Conservation (phyloP, 2,888 invertebrate species). For the Allophyes oxyacanthae region DNA sequence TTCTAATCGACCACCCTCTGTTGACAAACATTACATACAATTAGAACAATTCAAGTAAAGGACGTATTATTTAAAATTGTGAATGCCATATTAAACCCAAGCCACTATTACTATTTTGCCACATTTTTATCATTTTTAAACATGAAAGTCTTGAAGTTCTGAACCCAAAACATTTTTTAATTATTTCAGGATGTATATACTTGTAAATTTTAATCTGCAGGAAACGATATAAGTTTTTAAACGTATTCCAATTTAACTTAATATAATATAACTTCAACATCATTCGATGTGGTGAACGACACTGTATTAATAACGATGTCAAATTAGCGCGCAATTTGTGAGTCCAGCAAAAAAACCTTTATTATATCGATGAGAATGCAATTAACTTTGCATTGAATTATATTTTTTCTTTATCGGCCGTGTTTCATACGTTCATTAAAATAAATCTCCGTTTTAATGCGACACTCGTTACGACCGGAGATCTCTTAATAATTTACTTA, state of each 20-base stretch:
- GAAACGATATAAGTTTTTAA: no score
- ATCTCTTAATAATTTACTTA: slow-evolving; percentile 71
- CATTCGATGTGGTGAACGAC: slow-evolving; percentile 18
- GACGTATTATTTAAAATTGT: no score
- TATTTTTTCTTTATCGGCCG: slow-evolving; percentile 65
- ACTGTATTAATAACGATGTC: slow-evolving; percentile 45
- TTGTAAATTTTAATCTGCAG: no score
- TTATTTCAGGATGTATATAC: no score
- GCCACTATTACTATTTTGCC: no score
- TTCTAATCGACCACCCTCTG: slow-evolving; percentile 97
- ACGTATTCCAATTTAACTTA: slow-evolving; percentile 15
- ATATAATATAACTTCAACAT: slow-evolving; percentile 13
- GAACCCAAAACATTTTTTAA: no score
- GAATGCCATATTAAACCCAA: no score
- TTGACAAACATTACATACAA: slow-evolving; percentile 21
- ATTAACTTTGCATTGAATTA: slow-evolving; percentile 66
- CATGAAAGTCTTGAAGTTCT: no score
- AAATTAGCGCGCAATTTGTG: slow-evolving; percentile 62
- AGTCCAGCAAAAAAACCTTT: slow-evolving; percentile 52
- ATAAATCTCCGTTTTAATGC: slow-evolving; percentile 69
- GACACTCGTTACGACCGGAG: slow-evolving; percentile 62
- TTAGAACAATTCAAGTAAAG: background rate
- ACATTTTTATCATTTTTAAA: no score
- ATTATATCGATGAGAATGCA: slow-evolving; percentile 71
- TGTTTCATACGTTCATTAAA: slow-evolving; percentile 64